Percentiles rank a stretch among this genome's conserved stretches.
Evolutionary conservation across 2,113 vertebrate species (phyloP).

Genomic region (Centropristis striata): DNA sequence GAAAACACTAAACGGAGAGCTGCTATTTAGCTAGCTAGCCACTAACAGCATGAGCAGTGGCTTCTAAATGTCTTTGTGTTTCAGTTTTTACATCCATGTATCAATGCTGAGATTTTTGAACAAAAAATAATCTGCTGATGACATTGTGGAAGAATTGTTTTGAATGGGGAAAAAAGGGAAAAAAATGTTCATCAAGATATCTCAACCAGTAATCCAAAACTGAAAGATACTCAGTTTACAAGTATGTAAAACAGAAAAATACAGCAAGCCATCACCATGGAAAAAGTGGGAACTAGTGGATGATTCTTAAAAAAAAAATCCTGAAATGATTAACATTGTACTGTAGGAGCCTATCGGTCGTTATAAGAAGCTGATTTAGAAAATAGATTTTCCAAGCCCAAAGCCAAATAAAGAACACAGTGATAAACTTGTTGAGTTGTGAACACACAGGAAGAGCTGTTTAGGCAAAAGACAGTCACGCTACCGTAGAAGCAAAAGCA

Average conservation of each 20-base stretch:
- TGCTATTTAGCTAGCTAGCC: background rate
- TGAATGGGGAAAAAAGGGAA: background rate
- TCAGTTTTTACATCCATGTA: background rate
- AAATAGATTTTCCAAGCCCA: background rate
- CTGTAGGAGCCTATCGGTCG: background rate
- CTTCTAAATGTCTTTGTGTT: background rate
- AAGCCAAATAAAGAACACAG: background rate
- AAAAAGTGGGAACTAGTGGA: background rate
- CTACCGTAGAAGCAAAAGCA: slow-evolving; percentile 2
- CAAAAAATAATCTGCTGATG: background rate
- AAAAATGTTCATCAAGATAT: background rate
- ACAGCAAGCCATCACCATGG: background rate
- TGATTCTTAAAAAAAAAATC: background rate
- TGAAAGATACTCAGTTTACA: background rate
- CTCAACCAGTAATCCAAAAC: background rate
- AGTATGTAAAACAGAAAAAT: background rate
- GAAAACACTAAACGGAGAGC: background rate
- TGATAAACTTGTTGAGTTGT: background rate
- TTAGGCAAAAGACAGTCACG: background rate
- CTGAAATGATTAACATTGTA: background rate
- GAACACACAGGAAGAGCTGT: background rate
- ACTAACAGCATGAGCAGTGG: background rate
- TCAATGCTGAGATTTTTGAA: background rate
- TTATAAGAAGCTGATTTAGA: background rate
- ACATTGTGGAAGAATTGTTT: too few relatives aligned